A percentile compares a stretch with the other conserved stretches of the same genome.
These are phyloP conservation scores for Drosophila busckii DNA, from an alignment of 1,140 invertebrate genomes.

Conservation along the genomic window DNA sequence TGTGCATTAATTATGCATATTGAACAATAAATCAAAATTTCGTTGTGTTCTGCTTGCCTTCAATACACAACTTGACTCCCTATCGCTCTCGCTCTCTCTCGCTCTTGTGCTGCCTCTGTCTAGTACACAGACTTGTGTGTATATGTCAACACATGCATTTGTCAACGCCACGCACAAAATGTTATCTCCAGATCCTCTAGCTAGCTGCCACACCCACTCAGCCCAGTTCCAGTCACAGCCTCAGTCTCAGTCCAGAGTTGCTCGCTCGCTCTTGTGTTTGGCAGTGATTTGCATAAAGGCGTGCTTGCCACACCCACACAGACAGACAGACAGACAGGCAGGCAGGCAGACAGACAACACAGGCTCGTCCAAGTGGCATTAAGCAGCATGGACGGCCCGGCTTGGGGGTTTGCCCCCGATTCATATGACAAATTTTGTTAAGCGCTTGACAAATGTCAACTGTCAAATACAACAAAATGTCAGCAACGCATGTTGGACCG, in stretches of 20 bases:
- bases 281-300: slow-evolving; percentile 69
- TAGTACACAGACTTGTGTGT: not conserved
- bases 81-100: not conserved
- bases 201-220: not conserved
- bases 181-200: slow-evolving; percentile 24
- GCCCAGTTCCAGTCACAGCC: not conserved
- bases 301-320: slow-evolving; percentile 15
- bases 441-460: slow-evolving; percentile 77
- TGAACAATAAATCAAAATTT: slow-evolving; percentile 71
- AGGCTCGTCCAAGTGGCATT: slow-evolving; percentile 49
- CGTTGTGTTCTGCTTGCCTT: slow-evolving; percentile 12
- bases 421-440: slow-evolving; percentile 69
- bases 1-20: slow-evolving; percentile 72
- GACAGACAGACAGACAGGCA: slow-evolving; percentile 9
- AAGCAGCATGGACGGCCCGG: slow-evolving; percentile 13
- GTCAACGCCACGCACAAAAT: slow-evolving; percentile 54
- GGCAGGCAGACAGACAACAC: slow-evolving; percentile 10
- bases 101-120: not conserved
- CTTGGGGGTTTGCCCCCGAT: not conserved
- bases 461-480: slow-evolving; percentile 59
- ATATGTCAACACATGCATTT: slow-evolving; percentile 71
- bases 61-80: too few relatives aligned
- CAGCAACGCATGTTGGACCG: slow-evolving; percentile 5
- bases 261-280: slow-evolving; percentile 29
- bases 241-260: not conserved